Evolutionary conservation across 2,888 invertebrate species (phyloP).

Genomic region (Rhingia rostrata): DNA sequence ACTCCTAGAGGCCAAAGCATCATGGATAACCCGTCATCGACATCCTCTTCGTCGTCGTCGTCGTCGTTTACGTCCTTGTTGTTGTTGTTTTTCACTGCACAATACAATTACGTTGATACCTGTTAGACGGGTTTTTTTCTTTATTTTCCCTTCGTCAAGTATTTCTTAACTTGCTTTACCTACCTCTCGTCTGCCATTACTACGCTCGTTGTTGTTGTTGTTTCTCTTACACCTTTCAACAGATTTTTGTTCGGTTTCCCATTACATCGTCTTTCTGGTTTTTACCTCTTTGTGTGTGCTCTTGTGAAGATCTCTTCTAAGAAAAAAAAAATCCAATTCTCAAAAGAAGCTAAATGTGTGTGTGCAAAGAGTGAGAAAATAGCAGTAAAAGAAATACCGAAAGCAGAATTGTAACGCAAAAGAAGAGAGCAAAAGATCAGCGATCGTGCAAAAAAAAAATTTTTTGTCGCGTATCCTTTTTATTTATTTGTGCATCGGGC

Average conservation of each 20-base stretch:
- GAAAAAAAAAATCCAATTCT: constrained; percentile 30
- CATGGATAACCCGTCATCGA: constrained; percentile 70
- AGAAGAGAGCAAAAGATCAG: constrained; percentile 28
- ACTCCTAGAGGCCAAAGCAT: constrained; percentile 36
- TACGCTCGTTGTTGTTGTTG: constrained; percentile 18
- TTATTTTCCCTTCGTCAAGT: constrained; percentile 2
- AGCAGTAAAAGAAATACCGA: constrained; percentile 60
- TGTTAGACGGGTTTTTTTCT: constrained; percentile 68
- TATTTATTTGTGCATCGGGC: constrained; percentile 8
- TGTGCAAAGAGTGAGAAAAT: constrained; percentile 47
- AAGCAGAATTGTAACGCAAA: constrained; percentile 7
- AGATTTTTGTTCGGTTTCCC: constrained; percentile 19
- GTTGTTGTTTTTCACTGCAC: constrained; percentile 57
- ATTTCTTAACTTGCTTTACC: constrained; percentile 15
- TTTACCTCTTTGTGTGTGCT: constrained; percentile 11
- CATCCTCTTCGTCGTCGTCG: constrained; percentile 47
- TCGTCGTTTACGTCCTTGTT: constrained; percentile 45
- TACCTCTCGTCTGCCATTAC: constrained; percentile 8
- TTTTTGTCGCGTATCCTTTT: constrained; percentile 39
- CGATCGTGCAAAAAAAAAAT: constrained; percentile 12
- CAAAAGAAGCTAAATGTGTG: constrained; percentile 28
- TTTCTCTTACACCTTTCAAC: constrained; percentile 3
- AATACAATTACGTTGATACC: constrained; percentile 70
- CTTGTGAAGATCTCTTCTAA: constrained; percentile 61
- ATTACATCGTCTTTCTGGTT: background rate